These are phyloP conservation scores for Pangasius mekongensis DNA, from an alignment of 2,797 vertebrate genomes.

Conservation along the genomic window DNA sequence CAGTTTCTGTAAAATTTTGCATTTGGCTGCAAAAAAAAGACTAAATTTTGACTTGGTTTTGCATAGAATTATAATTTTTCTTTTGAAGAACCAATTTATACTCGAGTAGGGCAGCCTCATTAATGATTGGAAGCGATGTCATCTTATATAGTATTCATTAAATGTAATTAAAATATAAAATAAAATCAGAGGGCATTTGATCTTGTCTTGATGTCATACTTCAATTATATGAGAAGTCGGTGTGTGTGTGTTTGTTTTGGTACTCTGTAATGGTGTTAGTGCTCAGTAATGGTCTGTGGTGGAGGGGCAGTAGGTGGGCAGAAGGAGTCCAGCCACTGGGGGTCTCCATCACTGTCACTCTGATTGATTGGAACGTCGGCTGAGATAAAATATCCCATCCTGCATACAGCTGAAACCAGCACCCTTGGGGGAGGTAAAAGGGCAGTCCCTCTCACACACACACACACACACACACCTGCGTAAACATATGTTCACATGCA, in stretches of 20 bases:
- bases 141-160: not conserved
- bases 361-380: slow-evolving; percentile 77
- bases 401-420: slow-evolving; percentile 54
- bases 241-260: not conserved
- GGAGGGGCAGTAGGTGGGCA: slow-evolving; percentile 43
- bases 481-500: slow-evolving; percentile 48
- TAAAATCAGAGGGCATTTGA: not conserved
- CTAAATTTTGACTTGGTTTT: not conserved
- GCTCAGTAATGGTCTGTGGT: slow-evolving; percentile 55
- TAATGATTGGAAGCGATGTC: not conserved
- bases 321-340: slow-evolving; percentile 52
- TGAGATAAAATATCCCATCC: slow-evolving; percentile 75
- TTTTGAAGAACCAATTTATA: not conserved
- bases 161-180: not conserved
- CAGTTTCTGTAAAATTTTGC: not conserved
- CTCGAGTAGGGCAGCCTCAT: not conserved
- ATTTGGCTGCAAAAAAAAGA: not conserved
- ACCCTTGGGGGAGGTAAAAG: slow-evolving; percentile 54
- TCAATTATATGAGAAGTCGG: not conserved
- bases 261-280: slow-evolving; percentile 43
- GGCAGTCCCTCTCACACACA: slow-evolving; percentile 26
- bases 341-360: slow-evolving; percentile 72
- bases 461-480: slow-evolving; percentile 39
- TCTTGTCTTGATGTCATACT: not conserved
- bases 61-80: not conserved